Conservation (phyloP, 2,113 vertebrate genomes). For the Aleadryas rufinucha region DNA sequence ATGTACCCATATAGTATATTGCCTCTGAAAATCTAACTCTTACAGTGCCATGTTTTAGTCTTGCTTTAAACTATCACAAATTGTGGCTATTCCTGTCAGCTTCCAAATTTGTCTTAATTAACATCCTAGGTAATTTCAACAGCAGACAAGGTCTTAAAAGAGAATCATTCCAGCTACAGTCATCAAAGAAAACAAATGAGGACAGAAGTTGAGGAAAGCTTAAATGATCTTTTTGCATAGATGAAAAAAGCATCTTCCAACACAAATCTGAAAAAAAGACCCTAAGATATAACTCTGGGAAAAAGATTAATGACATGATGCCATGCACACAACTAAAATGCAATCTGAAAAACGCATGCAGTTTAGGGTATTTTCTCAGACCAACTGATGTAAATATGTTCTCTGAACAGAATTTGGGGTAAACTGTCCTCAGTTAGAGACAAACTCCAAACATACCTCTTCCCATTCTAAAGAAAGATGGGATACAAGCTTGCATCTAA, state of each 20-base stretch:
- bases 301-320: background rate
- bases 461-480: background rate
- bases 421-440: background rate
- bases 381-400: background rate
- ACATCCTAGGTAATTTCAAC: background rate
- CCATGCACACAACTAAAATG: background rate
- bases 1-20: background rate
- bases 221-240: background rate
- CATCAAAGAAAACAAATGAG: background rate
- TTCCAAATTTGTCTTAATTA: background rate
- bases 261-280: background rate
- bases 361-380: background rate
- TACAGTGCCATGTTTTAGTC: background rate
- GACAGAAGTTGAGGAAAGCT: background rate
- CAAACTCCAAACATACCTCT: background rate
- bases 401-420: background rate
- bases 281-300: background rate
- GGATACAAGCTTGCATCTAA: background rate
- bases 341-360: background rate
- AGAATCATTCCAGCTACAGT: background rate
- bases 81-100: background rate
- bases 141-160: background rate
- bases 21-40: background rate
- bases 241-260: background rate
- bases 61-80: background rate